Conservation (phyloP, 2,113 vertebrate species). For the Callocephalon fimbriatum region DNA sequence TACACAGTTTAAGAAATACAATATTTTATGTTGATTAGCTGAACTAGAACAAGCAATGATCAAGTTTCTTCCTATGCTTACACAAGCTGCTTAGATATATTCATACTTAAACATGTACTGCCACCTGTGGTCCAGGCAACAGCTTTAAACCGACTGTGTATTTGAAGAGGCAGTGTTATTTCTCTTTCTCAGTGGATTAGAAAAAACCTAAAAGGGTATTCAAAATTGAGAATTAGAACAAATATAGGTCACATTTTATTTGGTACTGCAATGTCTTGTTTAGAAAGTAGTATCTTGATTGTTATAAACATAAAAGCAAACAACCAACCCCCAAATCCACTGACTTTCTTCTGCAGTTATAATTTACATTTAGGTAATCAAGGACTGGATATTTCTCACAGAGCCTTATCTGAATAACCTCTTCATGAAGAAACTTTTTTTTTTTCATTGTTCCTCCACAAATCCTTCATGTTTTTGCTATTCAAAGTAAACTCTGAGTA, state of each 20-base stretch:
- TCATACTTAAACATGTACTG: conserved; percentile 21
- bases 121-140: conserved; percentile 34
- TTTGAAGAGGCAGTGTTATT: neutral
- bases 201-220: neutral
- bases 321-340: neutral
- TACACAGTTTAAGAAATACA: neutral
- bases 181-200: neutral
- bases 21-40: neutral
- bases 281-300: neutral
- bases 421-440: neutral
- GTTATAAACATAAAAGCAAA: neutral
- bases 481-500: neutral
- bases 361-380: neutral
- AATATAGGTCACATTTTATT: neutral
- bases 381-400: neutral
- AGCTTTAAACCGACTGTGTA: neutral
- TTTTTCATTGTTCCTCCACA: neutral
- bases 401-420: neutral
- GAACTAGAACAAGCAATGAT: neutral
- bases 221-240: neutral
- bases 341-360: neutral
- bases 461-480: neutral
- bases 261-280: neutral
- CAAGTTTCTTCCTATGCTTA: neutral
- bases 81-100: neutral